Base-by-base conservation (phyloP, 2,113 vertebrate genomes). In the Acinonyx jubatus region DNA sequence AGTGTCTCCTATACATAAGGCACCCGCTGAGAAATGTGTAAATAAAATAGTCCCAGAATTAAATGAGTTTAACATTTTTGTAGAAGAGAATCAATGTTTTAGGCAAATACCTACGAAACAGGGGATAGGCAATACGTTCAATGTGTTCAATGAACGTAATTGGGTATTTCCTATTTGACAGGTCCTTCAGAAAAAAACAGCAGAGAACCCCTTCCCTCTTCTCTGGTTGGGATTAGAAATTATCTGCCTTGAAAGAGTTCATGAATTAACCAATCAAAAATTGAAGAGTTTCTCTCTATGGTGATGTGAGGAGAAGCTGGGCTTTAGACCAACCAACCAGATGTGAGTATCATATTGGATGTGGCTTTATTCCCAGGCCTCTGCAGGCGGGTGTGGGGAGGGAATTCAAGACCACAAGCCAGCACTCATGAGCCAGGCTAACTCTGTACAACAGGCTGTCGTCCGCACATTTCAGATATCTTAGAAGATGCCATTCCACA, bases 381-480 rank as follows among this genome's bases (percentile, higher is more conserved):
- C 27, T 38, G 3, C 25, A 41, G 38, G 31, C 8, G 23, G 19
- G 25, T 5, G 1, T 3, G 14, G 9, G 31, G 27, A 78, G 23
- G n/a, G 63, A 41, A 36, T 45, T 45, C 0, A 21, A 73, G 14
- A 52, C 33, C 15, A 4, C 4, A 29, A 69, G 6, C 18, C 38
- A 33, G 45, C 1, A 33, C 6, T 0, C 1, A 0, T 12, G 57
- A 36, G 25, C 61, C 27, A 4, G 23, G 5, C 10, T 4, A 50
- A 27, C 2, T 2, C 0, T 15, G 1, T 2, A 0, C 25, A 10
- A 7, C 7, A 63, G 6, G 23, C 9, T 63, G 11, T 0, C 0
- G 2, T 23, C 38, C 52, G 15, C 52, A n/a, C 1, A 0, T 18
- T 9, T 3, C 15, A 6, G 0, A 0, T 9, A 31, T 16, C 12